These are phyloP conservation scores for Phalacrocorax brasilianus DNA, from an alignment of 2,113 vertebrate genomes.

Conservation along the genomic window DNA sequence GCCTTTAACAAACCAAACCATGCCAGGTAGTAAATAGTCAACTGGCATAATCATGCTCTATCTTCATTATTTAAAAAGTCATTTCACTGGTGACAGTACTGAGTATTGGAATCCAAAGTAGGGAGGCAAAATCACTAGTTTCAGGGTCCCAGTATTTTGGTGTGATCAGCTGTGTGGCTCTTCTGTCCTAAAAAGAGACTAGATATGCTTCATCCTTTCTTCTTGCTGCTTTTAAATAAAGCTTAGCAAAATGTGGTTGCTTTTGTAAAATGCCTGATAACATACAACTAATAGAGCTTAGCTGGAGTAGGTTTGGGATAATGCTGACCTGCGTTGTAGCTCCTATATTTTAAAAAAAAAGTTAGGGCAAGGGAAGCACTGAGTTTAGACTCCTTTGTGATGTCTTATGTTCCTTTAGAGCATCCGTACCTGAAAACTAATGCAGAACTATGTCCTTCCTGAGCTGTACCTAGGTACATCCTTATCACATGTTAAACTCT, in stretches of 20 bases:
- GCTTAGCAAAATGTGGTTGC: neutral
- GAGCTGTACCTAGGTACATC: neutral
- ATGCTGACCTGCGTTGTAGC: neutral
- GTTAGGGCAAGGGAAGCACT: neutral
- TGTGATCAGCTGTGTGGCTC: neutral
- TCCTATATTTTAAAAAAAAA: neutral
- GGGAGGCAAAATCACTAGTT: neutral
- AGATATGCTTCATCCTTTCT: neutral
- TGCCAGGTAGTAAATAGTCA: neutral
- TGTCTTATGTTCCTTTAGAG: neutral
- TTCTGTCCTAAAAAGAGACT: neutral
- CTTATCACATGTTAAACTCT: neutral
- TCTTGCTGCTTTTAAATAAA: neutral
- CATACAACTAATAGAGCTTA: neutral
- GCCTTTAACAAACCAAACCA: neutral
- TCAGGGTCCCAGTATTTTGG: neutral
- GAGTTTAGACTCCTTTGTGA: neutral
- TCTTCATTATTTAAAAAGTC: neutral
- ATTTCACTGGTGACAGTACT: neutral
- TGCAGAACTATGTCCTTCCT: neutral
- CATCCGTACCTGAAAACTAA: neutral
- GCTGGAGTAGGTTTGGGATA: neutral
- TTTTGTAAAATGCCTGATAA: neutral
- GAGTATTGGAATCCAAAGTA: neutral
- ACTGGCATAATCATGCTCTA: neutral